Evolutionary conservation across 1,140 invertebrate genomes (phyloP).

Genomic region (Panonychus citri): DNA sequence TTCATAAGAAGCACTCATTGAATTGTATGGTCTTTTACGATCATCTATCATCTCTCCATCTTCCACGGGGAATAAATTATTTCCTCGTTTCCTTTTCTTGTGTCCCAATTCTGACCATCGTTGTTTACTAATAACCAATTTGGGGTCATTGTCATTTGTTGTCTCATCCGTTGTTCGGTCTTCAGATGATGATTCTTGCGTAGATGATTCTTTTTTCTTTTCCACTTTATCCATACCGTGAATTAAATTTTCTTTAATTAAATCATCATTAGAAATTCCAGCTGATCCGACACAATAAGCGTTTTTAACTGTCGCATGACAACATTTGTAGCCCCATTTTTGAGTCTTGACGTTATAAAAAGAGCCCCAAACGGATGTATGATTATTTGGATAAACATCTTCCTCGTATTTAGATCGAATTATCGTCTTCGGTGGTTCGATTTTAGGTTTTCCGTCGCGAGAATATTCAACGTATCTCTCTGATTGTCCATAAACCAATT

Average conservation of each 20-base stretch:
- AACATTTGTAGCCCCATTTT: constrained; percentile 88
- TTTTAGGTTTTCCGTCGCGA: constrained; percentile 57
- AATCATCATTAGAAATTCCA: too few species aligned
- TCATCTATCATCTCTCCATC: constrained; percentile 38
- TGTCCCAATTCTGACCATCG: constrained; percentile 11
- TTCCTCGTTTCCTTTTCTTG: constrained; percentile 3
- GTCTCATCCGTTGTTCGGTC: too few species aligned
- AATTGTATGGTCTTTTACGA: constrained; percentile 72
- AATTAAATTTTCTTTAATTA: too few species aligned
- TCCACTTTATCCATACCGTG: too few species aligned
- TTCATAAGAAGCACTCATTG: constrained; percentile 45
- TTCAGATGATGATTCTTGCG: too few species aligned
- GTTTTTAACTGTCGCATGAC: constrained; percentile 73
- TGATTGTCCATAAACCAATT: constrained; percentile 72
- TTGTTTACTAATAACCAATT: constrained; percentile 55
- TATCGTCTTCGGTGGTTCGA: constrained; percentile 59
- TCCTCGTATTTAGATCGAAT: constrained; percentile 82
- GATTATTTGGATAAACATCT: constrained; percentile 75
- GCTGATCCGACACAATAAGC: too few species aligned
- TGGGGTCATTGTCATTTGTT: too few species aligned
- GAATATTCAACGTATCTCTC: constrained; percentile 52
- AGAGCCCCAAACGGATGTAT: constrained; percentile 82
- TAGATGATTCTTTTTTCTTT: too few species aligned
- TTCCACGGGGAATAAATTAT: not conserved
- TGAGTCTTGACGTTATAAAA: constrained; percentile 57